Conservation (phyloP, 1,140 invertebrate genomes). For the Sinonovacula constricta region DNA sequence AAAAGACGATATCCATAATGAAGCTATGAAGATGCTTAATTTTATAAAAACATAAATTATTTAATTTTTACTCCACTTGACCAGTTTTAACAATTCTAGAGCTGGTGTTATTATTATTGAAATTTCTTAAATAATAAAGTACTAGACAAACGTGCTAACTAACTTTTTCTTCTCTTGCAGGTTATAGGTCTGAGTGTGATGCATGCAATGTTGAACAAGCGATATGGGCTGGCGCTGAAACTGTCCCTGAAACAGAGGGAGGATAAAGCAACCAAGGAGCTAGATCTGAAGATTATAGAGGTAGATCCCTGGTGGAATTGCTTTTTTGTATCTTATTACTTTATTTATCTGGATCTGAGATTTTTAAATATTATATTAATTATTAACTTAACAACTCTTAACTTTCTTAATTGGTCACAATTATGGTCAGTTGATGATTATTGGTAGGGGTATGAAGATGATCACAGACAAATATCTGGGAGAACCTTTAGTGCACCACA, state of each 20-base stretch:
- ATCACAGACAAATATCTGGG: neutral
- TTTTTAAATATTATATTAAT: neutral
- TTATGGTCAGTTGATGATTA: neutral
- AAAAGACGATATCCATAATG: too few species aligned
- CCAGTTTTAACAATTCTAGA: too few species aligned
- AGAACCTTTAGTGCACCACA: neutral
- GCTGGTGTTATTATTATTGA: too few species aligned
- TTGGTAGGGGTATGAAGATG: neutral
- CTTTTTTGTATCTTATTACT: too few species aligned
- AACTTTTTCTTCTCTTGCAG: conserved; percentile 77
- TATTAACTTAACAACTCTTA: neutral
- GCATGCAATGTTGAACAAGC: conserved; percentile 87
- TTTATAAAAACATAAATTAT: too few species aligned
- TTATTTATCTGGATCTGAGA: neutral
- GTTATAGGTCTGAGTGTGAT: conserved; percentile 87
- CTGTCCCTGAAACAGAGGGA: conserved; percentile 87
- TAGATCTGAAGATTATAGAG: conserved; percentile 86
- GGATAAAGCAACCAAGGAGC: conserved; percentile 86
- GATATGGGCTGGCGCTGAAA: conserved; percentile 90
- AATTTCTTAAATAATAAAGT: too few species aligned
- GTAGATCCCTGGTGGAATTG: conserved; percentile 73
- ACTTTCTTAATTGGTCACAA: neutral
- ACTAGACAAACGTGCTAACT: too few species aligned
- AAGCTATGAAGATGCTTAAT: too few species aligned
- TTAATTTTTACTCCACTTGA: too few species aligned